Percentiles rank a stretch among this genome's conserved stretches.
These are phyloP conservation scores for Lucinisca nassula DNA, from an alignment of 2,888 invertebrate species.

Conservation along the genomic window DNA sequence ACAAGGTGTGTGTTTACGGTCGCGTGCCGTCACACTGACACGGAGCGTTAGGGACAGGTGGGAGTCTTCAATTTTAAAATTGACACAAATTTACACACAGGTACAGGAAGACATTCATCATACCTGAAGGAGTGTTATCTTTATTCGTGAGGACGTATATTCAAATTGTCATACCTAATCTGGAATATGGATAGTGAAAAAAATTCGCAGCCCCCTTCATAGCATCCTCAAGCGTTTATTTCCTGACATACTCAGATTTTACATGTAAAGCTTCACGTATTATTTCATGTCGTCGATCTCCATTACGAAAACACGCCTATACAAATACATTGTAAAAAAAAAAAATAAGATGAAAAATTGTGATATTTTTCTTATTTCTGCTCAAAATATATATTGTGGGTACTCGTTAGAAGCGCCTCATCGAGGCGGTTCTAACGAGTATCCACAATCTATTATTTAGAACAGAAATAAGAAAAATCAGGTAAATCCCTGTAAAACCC, in stretches of 20 bases:
- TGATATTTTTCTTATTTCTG: too few relatives aligned
- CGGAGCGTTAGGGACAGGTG: slow-evolving; percentile 63
- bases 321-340: too few relatives aligned
- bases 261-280: not conserved
- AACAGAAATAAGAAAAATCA: too few relatives aligned
- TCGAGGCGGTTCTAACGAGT: too few relatives aligned
- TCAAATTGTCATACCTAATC: not conserved
- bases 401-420: too few relatives aligned
- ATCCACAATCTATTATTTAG: too few relatives aligned
- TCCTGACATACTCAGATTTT: not conserved
- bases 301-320: too few relatives aligned
- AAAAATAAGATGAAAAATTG: too few relatives aligned
- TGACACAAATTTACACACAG: not conserved
- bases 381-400: too few relatives aligned
- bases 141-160: not conserved
- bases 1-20: slow-evolving; percentile 34
- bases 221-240: not conserved
- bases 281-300: too few relatives aligned
- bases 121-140: slow-evolving; percentile 1
- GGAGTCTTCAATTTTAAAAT: not conserved
- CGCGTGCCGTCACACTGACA: slow-evolving; percentile 71
- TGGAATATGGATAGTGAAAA: not conserved
- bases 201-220: not conserved
- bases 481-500: too few relatives aligned
- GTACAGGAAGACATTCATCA: not conserved